A percentile compares a stretch with the other conserved stretches of the same genome.
These are phyloP conservation scores for Physella acuta DNA, from an alignment of 1,140 invertebrate species.

Conservation along the genomic window DNA sequence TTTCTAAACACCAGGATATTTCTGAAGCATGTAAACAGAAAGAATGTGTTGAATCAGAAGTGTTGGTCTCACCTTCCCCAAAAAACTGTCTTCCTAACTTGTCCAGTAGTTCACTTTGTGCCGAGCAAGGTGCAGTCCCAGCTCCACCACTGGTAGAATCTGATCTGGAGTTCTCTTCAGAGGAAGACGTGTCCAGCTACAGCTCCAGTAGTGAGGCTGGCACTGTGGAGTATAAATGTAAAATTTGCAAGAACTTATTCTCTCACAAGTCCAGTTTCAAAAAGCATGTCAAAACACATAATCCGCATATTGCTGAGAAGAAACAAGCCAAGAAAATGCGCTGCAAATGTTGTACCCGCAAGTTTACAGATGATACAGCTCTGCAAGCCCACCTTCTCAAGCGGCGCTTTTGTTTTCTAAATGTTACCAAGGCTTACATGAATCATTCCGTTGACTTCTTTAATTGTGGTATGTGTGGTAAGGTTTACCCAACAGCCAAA, in stretches of 20 bases:
- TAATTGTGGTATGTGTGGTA: conserved; percentile 16
- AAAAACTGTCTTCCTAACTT: background rate
- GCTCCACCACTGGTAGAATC: background rate
- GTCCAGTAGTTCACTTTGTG: background rate
- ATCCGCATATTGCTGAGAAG: too few species aligned
- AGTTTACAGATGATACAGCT: background rate
- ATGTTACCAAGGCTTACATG: background rate
- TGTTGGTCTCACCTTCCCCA: background rate
- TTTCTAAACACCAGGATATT: background rate
- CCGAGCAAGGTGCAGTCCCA: background rate
- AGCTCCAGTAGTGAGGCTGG: background rate
- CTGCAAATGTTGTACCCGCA: conserved; percentile 10
- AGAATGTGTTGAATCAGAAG: background rate
- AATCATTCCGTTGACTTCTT: too few species aligned
- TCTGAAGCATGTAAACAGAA: background rate
- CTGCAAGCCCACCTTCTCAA: conserved; percentile 12
- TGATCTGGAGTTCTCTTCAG: background rate
- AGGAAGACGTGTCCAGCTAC: background rate
- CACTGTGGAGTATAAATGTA: conserved; percentile 10
- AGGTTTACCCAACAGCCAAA: background rate
- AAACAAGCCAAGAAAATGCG: background rate
- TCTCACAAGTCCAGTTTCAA: background rate
- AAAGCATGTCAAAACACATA: conserved; percentile 1
- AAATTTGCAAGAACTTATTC: background rate
- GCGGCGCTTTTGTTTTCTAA: conserved; percentile 10